These are phyloP conservation scores for Blomia tropicalis DNA, from an alignment of 2,888 invertebrate species.

Conservation along the genomic window DNA sequence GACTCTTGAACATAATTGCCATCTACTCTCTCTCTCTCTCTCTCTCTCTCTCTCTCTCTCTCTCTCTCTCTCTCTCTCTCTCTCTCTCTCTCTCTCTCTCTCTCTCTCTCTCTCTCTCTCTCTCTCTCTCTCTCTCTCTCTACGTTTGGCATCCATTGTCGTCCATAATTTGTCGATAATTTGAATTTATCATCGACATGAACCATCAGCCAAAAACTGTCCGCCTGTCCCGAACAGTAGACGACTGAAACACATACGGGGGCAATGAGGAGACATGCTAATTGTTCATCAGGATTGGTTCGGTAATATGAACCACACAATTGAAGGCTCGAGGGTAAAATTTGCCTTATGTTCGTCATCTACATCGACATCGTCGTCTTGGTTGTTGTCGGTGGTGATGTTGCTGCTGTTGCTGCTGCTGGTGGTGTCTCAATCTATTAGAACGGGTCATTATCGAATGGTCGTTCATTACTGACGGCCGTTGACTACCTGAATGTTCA, in stretches of 20 bases:
- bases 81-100: not conserved
- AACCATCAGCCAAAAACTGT: slow-evolving; percentile 4
- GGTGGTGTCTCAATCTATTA: not conserved
- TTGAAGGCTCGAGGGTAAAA: too few relatives aligned
- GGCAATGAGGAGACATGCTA: slow-evolving; percentile 1
- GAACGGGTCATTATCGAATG: too few relatives aligned
- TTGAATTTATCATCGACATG: slow-evolving; percentile 15
- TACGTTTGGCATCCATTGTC: not conserved
- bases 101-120: not conserved
- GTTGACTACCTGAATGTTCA: too few relatives aligned
- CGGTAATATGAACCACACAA: not conserved
- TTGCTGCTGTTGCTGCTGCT: not conserved
- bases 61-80: not conserved
- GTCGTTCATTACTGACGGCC: too few relatives aligned
- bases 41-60: not conserved
- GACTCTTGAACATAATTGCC: too few relatives aligned
- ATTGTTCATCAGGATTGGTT: not conserved
- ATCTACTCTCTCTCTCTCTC: not conserved
- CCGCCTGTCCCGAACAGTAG: too few relatives aligned
- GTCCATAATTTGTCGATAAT: slow-evolving; percentile 15
- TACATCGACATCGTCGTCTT: too few relatives aligned
- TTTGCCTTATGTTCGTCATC: too few relatives aligned
- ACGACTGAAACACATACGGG: not conserved
- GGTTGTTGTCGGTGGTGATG: not conserved
- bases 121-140: not conserved